Base-by-base conservation (phyloP, 2,113 vertebrate genomes). In the Steatornis caripensis region DNA sequence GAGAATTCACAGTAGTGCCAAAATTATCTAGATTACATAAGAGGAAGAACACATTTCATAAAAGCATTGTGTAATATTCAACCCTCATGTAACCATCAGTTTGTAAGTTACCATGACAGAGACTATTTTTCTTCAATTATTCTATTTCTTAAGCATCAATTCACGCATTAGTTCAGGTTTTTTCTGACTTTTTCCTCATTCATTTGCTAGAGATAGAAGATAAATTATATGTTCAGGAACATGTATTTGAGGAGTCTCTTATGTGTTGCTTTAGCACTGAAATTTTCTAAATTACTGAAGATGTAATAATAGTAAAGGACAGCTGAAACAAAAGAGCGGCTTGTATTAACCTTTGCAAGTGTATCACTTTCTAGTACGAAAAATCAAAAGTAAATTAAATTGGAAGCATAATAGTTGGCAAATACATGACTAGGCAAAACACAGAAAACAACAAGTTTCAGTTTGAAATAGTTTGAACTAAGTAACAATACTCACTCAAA, bases 11-110 rank as follows among this genome's bases (percentile, higher is more conserved):
- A 90, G 83, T 62, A 54, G 39, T 86, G 51, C 82, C 95, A 97
- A 96, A 95, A 95, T 90, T 89, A 90, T 90, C 82, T 34, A 57
- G 58, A 88, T 96, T 96, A 95, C 49, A 89, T 93, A 96, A 94
- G 54, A 91, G 45, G 45, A 93, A 60, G 57, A 78, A 68, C 14
- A 83, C 20, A 90, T 74, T 87, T 95, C 61, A 83, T 89, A 89
- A 70, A 94, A 78, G 13, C 12, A 86, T 83, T 91, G 78, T 68
- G 68, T 75, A 90, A 96, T 87, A 94, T 93, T 89, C 79, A 92
- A 49, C 64, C 45, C 48, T 90, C 64, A 46, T 32, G 15, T 61
- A 96, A 81, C 60, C 76, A 65, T 57, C 45, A 61, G 29, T 79
- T 81, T 94, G 15, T 80, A 84, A 93, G 37, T 45, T 95, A 37